These are phyloP conservation scores for Cistogaster globosa DNA, from an alignment of 2,888 invertebrate species.

Conservation along the genomic window DNA sequence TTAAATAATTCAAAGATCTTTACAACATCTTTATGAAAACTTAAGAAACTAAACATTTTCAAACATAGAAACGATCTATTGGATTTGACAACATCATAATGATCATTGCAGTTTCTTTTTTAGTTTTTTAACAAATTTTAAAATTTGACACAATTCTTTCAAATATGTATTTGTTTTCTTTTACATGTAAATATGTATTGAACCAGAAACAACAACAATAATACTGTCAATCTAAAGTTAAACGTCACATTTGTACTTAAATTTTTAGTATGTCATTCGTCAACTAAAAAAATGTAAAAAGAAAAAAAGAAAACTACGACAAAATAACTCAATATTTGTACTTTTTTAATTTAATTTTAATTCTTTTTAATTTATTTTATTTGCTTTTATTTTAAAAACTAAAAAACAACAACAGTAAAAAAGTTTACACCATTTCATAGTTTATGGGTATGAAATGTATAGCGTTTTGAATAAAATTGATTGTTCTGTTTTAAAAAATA, in stretches of 20 bases:
- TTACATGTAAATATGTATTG: constrained; percentile 52
- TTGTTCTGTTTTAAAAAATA: too few relatives aligned
- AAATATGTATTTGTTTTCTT: constrained; percentile 2
- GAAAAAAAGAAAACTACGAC: constrained; percentile 16
- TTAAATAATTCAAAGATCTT: constrained; percentile 1
- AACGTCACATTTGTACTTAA: constrained; percentile 57
- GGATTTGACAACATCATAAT: constrained; percentile 38
- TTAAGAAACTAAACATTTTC: neutral
- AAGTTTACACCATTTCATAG: constrained; percentile 36
- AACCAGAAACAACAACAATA: constrained; percentile 53
- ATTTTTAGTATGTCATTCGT: constrained; percentile 66
- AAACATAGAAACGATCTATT: constrained; percentile 14
- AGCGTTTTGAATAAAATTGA: neutral
- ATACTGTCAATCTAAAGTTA: constrained; percentile 38
- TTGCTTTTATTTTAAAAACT: constrained; percentile 37
- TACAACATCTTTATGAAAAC: neutral
- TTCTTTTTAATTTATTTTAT: constrained; percentile 21
- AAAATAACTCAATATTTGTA: constrained; percentile 63
- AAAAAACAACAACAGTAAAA: constrained; percentile 40
- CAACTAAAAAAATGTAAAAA: constrained; percentile 42
- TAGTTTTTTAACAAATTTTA: constrained; percentile 29
- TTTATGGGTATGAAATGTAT: neutral
- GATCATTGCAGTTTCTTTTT: neutral
- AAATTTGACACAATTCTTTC: constrained; percentile 49
- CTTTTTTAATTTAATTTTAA: constrained; percentile 40